Evolutionary conservation across 2,113 vertebrate species (phyloP).

Genomic region (Siphamia tubifer): DNA sequence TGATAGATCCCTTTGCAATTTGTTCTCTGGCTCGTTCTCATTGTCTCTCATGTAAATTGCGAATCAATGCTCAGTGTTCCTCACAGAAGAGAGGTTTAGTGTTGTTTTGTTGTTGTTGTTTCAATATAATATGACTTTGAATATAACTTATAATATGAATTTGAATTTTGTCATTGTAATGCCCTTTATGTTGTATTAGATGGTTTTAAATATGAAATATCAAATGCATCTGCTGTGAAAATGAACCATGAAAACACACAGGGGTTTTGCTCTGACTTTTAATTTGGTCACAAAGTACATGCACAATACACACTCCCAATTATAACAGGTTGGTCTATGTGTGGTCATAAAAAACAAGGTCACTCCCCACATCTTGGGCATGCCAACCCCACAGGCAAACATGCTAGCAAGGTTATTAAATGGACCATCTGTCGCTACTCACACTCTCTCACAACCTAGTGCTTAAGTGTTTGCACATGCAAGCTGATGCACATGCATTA

Average conservation of each 20-base stretch:
- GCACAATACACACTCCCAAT: neutral
- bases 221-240: too few relatives aligned
- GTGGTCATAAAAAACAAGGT: constrained; percentile 52
- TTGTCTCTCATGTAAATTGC: neutral
- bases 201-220: too few relatives aligned
- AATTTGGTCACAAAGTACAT: neutral
- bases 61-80: neutral
- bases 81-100: too few relatives aligned
- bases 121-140: neutral
- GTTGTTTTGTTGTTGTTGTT: neutral
- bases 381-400: constrained; percentile 36
- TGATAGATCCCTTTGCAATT: neutral
- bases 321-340: constrained; percentile 31
- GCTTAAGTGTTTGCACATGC: neutral
- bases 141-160: too few relatives aligned
- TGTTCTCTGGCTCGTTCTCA: neutral
- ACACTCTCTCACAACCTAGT: neutral
- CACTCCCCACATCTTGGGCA: constrained; percentile 27
- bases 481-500: neutral
- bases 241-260: neutral
- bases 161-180: too few relatives aligned
- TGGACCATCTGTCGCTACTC: constrained; percentile 48
- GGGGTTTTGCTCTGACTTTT: constrained; percentile 1
- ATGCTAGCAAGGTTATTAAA: constrained; percentile 50
- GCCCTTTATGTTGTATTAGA: too few relatives aligned